phyloP scores from a whole-genome alignment of 1,140 invertebrate genomes.

The Brachionus rotundiformis region DNA sequence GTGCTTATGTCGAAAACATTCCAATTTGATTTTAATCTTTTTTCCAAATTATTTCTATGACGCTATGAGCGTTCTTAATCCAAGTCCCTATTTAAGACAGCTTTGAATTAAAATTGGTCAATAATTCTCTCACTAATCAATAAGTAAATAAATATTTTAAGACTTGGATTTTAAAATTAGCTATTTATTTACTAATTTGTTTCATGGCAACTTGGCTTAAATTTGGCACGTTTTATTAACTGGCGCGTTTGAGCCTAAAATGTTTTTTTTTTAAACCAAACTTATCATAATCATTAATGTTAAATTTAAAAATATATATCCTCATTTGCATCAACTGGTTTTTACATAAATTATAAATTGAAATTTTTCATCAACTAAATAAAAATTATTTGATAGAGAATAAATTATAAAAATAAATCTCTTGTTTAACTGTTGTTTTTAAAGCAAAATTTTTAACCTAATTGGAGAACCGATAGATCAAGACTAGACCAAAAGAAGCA shows the following conservation, averaged over 20 bases:
- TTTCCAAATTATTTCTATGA: background rate
- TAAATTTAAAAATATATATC: background rate
- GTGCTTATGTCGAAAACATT: constrained; percentile 1
- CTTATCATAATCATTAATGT: background rate
- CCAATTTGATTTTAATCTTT: background rate
- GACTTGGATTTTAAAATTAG: no score
- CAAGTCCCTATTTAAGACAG: background rate
- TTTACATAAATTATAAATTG: constrained; percentile 1
- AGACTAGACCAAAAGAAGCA: background rate
- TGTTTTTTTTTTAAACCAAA: background rate
- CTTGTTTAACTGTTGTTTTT: background rate
- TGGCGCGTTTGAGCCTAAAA: background rate
- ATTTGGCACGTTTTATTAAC: background rate
- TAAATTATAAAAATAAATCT: background rate
- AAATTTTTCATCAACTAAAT: background rate
- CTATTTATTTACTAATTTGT: background rate
- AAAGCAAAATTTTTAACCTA: background rate
- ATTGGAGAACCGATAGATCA: background rate
- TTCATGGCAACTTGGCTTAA: background rate
- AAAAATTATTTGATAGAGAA: background rate
- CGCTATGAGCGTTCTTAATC: constrained; percentile 2
- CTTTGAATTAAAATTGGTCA: background rate
- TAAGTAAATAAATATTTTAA: background rate
- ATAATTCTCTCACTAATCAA: background rate
- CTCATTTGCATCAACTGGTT: background rate